Evolutionary conservation across 2,888 invertebrate genomes (phyloP), one percentile per base, ranked within the genome.

Genomic region (Tanytarsus gracilentus): DNA sequence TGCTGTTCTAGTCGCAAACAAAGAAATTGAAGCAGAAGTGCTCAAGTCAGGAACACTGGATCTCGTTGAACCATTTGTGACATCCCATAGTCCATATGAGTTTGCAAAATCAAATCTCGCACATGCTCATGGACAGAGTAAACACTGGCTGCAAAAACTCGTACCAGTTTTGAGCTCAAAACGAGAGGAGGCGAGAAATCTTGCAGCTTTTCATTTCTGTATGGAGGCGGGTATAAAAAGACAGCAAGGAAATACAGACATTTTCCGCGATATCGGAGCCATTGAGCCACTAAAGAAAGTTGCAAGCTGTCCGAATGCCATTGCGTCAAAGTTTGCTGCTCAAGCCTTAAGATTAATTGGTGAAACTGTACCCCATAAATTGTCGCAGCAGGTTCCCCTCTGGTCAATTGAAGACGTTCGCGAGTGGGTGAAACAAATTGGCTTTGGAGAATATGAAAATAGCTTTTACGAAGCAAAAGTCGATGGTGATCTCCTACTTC

Each of bases 141-240:
- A 90, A 70, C 90, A 90, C 67, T 97, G 97, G 97, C 76, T 98
- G 60, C 83, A 89, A 73, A 80, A 91, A 66, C 78, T 99, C 64
- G 92, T 98, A 4, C 96, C 97, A 1, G 92, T 98, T 9, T 77
- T 99, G 60, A 89, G 88, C 70, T 96, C 96, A 39, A 91, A 95
- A 70, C 79, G 96, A 63, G 93, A 96, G 70, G 98, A 98, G 74
- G 97, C 98, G 0, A 82, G 95, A 68, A 95, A 94, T 71, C 76
- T 99, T 66, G 98, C 97, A 3, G 96, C 98, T 30, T 99, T 98
- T 72, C 99, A 99, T 71, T 90, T 97, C 72, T 96, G 96, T 70
- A 96, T 99, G 95, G 99, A 99, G 75, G 97, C 98, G 9, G 93
- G 93, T 33, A 97, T 99, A 61, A 98, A 98, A 72, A 90, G 94